Base-by-base conservation (phyloP, 2,113 vertebrate species). In the Columba janthina region DNA sequence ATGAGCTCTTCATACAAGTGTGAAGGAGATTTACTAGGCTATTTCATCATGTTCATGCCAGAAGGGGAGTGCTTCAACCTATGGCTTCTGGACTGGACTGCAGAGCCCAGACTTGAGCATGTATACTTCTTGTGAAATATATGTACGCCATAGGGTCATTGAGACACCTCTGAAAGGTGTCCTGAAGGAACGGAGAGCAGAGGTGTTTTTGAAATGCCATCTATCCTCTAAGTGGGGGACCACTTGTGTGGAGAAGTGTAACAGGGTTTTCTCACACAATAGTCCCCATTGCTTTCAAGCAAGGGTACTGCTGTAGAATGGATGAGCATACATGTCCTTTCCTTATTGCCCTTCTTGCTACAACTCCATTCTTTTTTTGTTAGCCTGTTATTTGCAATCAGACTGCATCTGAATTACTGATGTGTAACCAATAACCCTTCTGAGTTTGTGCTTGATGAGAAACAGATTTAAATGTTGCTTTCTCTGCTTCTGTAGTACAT, bases 81-180 rank as follows among this genome's bases (percentile, higher is more conserved):
- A 31, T 65, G 42, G 19, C 15, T 94, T 65, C 44, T 36, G 31
- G 46, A 42, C 32, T 58, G 20, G n/a, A 28, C 53, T 80, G 26
- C 31, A 80, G 34, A 70, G 31, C 28, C 15, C n/a, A 44, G 12
- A 21, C 29, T 28, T 46, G 26, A 69, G 32, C n/a, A 67, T 6
- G 25, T 12, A 22, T 12, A 60, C n/a, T 65, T 36, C 18, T 18
- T 3, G 1, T 69, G 42, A 74, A 88, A 57, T 36, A 38, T 14
- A 6, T 36, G 25, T 56, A 26, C 11, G 56, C 15, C 10, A 7
- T 4, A n/a, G 19, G 32, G 40, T 32, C 18, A 53, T 3, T 0
- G 3, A 42, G 44, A 44, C 0, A 3, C 12, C 3, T 66, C 20
- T 67, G 70, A 85, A 60, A 34, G 15, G 1, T 40, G 21, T 32